Evolutionary conservation across 2,113 vertebrate species (phyloP).

Genomic region (Crotalus horridus): DNA sequence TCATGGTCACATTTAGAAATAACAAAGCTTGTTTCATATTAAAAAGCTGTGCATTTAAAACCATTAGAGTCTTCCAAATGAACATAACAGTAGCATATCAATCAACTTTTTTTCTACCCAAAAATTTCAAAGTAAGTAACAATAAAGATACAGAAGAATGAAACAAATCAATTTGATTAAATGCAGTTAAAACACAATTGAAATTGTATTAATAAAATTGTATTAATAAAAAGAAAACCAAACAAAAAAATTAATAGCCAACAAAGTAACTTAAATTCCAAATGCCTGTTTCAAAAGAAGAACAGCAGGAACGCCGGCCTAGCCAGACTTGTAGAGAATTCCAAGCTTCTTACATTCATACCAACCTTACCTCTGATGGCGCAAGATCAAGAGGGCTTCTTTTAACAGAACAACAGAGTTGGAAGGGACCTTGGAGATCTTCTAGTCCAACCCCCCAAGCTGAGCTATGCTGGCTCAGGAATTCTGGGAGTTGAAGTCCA

Average conservation of each 20-base stretch:
- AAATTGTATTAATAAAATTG: not conserved
- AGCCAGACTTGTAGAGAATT: not conserved
- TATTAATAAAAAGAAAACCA: not conserved
- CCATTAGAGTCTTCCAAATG: not conserved
- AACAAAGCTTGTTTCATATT: not conserved
- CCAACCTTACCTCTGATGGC: not conserved
- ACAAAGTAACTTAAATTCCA: not conserved
- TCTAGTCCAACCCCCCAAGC: not conserved
- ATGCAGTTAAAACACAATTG: not conserved
- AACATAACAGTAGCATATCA: not conserved
- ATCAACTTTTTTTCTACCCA: not conserved
- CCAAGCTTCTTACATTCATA: not conserved
- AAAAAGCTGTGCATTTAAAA: not conserved
- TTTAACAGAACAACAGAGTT: not conserved
- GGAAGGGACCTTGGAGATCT: not conserved
- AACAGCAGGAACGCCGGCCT: not conserved
- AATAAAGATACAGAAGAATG: not conserved
- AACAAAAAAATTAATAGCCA: not conserved
- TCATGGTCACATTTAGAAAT: slow-evolving; percentile 43
- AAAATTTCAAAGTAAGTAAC: not conserved
- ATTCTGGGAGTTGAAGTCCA: no score
- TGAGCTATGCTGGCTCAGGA: no score
- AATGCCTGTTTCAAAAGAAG: not conserved
- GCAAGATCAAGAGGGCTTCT: not conserved
- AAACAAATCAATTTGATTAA: not conserved